These are phyloP conservation scores for Magallana angulata DNA, from an alignment of 1,140 invertebrate species.

Conservation along the genomic window DNA sequence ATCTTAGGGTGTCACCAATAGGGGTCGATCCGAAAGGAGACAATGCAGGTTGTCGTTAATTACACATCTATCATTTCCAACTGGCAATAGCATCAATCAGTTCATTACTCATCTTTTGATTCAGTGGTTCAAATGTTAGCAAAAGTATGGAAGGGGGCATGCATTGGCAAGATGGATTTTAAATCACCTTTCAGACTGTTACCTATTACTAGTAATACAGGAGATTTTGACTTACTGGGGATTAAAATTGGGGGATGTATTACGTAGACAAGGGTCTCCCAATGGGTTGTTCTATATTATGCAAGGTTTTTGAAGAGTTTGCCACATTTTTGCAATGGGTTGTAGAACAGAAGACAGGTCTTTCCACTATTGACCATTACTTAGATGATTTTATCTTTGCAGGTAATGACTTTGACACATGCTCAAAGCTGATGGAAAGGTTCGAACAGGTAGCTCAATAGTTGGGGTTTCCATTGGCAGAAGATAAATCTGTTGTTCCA, in stretches of 20 bases:
- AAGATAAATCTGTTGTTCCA: no score
- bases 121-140: background rate
- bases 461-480: no score
- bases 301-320: no score
- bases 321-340: no score
- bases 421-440: no score
- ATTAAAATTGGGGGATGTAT: background rate
- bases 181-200: slow-evolving; percentile 41
- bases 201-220: background rate
- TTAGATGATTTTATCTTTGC: no score
- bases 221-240: slow-evolving; percentile 52
- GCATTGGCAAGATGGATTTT: slow-evolving; percentile 11
- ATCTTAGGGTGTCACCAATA: slow-evolving; percentile 13
- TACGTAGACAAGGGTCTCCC: no score
- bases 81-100: slow-evolving; percentile 19
- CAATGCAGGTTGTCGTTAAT: background rate
- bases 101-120: slow-evolving; percentile 39
- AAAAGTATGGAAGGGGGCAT: background rate
- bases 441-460: no score
- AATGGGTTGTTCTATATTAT: no score
- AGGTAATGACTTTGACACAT: no score
- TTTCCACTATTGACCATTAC: no score
- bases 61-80: slow-evolving; percentile 13
- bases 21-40: background rate
- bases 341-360: no score